These are phyloP conservation scores for Vollenhovia emeryi DNA, from an alignment of 1,140 invertebrate species.

Conservation along the genomic window DNA sequence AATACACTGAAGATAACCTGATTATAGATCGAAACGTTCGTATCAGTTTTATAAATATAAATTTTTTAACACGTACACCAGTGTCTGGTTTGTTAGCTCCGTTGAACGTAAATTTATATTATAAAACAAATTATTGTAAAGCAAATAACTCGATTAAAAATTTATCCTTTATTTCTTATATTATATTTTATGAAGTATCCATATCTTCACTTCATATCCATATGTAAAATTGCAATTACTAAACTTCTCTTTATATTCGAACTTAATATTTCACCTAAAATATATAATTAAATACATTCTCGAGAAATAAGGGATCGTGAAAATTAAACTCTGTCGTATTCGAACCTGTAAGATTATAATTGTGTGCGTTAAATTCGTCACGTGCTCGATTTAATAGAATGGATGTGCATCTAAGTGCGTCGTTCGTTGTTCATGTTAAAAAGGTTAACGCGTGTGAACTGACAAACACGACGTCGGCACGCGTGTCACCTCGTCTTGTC, in stretches of 20 bases:
- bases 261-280: not conserved
- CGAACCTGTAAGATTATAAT: not conserved
- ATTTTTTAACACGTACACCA: no score
- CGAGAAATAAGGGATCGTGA: not conserved
- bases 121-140: no score
- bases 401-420: conserved; percentile 41
- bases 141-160: not conserved
- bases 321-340: not conserved
- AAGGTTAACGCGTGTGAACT: conserved; percentile 61
- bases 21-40: no score
- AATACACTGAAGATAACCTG: no score
- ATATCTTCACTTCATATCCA: not conserved
- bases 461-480: conserved; percentile 68
- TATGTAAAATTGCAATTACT: not conserved
- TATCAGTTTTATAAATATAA: no score
- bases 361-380: not conserved
- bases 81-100: no score
- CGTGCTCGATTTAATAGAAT: conserved; percentile 8
- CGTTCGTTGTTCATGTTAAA: conserved; percentile 59
- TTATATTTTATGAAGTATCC: not conserved
- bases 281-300: not conserved
- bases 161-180: not conserved
- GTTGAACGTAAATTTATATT: no score
- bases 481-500: conserved; percentile 71
- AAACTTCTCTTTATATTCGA: not conserved